phyloP scores from a whole-genome alignment of 2,113 vertebrate genomes.

The Lepisosteus osseus region DNA sequence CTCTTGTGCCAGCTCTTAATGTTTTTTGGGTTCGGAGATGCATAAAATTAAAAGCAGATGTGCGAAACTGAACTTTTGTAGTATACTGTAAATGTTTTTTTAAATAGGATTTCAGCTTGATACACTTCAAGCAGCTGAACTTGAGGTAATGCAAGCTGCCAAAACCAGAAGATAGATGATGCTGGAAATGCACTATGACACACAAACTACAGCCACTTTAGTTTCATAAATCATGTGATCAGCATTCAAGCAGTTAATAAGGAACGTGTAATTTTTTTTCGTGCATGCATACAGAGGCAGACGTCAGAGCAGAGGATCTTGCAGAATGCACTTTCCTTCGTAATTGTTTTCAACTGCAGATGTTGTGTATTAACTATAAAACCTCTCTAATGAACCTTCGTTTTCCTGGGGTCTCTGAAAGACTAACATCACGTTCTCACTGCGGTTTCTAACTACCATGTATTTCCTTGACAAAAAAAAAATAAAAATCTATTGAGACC shows the following conservation, averaged over 20 bases:
- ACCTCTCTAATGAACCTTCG: constrained; percentile 11
- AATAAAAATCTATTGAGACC: neutral
- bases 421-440: constrained; percentile 9
- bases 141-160: constrained; percentile 75
- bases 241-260: constrained; percentile 78
- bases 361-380: constrained; percentile 56
- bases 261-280: constrained; percentile 51
- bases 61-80: constrained; percentile 53
- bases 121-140: constrained; percentile 78
- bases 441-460: constrained; percentile 7
- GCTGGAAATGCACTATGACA: constrained; percentile 82
- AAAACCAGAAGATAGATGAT: constrained; percentile 80
- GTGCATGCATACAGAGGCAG: constrained; percentile 13
- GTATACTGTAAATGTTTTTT: constrained; percentile 65
- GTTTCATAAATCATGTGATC: constrained; percentile 79
- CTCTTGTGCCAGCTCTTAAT: constrained; percentile 76
- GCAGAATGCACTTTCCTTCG: neutral
- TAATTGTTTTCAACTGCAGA: constrained; percentile 43
- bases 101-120: constrained; percentile 70
- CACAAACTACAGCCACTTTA: constrained; percentile 78
- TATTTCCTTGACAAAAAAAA: constrained; percentile 12
- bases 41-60: constrained; percentile 90
- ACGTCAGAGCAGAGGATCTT: constrained; percentile 13
- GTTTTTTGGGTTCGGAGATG: constrained; percentile 79
- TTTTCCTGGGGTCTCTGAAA: constrained; percentile 14